A percentile compares a stretch with the other conserved stretches of the same genome.
Conservation (phyloP, 1,140 invertebrate genomes). For the Conopomorpha cramerella region DNA sequence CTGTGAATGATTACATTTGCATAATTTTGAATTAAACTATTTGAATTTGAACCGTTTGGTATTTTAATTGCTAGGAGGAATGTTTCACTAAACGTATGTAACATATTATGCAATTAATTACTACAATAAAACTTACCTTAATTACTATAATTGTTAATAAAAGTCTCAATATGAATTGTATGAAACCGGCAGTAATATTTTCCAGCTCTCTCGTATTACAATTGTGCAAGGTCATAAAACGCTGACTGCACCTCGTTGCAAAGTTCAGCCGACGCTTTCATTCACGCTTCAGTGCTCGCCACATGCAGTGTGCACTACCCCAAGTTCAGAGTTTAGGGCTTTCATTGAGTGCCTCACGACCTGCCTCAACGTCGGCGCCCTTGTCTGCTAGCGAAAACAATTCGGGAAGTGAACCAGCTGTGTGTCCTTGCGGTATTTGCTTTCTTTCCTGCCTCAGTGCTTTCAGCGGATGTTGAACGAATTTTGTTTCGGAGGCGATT, state of each 20-base stretch:
- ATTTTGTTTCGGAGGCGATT: too few relatives aligned
- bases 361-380: slow-evolving; percentile 31
- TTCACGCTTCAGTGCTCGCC: too few relatives aligned
- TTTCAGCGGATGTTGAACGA: too few relatives aligned
- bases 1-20: too few relatives aligned
- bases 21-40: too few relatives aligned
- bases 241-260: too few relatives aligned
- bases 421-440: not conserved
- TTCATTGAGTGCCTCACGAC: slow-evolving; percentile 48
- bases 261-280: too few relatives aligned
- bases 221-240: not conserved
- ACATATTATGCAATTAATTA: too few relatives aligned
- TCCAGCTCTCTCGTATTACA: not conserved
- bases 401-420: slow-evolving; percentile 32
- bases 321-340: slow-evolving; percentile 43
- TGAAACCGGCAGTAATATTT: too few relatives aligned
- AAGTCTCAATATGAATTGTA: not conserved
- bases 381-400: slow-evolving; percentile 40
- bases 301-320: slow-evolving; percentile 17
- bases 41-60: too few relatives aligned
- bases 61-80: too few relatives aligned
- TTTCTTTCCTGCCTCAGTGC: not conserved
- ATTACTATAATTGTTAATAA: not conserved
- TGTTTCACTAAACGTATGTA: too few relatives aligned
- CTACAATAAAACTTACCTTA: not conserved